Evolutionary conservation across 2,797 vertebrate genomes (phyloP).

Genomic region (Smutsia temminckii): DNA sequence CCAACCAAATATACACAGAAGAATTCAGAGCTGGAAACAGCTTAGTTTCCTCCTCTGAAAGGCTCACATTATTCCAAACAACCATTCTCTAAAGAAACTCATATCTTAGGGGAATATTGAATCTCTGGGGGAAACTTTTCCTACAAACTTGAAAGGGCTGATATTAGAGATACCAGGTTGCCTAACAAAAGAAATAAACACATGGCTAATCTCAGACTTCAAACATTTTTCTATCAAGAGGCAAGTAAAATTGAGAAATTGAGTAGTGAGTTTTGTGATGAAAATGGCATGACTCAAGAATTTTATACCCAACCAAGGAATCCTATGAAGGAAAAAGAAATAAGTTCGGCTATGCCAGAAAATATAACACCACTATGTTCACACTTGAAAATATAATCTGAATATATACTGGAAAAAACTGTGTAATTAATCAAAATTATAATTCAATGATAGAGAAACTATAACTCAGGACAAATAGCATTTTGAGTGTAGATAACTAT

Average conservation of each 20-base stretch:
- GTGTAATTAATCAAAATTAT: background rate
- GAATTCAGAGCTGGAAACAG: background rate
- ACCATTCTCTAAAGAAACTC: background rate
- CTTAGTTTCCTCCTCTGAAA: background rate
- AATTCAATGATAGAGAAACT: background rate
- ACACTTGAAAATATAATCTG: background rate
- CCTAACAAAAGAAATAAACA: background rate
- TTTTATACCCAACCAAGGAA: constrained; percentile 61
- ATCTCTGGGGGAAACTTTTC: background rate
- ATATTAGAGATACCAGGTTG: background rate
- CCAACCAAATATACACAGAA: background rate
- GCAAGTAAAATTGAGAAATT: background rate
- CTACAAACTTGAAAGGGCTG: background rate
- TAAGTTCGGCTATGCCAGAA: background rate
- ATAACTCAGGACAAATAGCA: background rate
- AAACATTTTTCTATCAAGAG: background rate
- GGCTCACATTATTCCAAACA: background rate
- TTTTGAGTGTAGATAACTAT: background rate
- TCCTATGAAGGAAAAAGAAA: background rate
- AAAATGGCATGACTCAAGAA: background rate
- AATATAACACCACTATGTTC: background rate
- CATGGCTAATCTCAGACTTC: background rate
- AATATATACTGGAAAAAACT: background rate
- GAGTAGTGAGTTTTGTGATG: background rate
- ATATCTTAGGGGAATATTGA: background rate